Conservation (phyloP, 2,113 vertebrate species). For the Rhinolophus ferrumequinum region DNA sequence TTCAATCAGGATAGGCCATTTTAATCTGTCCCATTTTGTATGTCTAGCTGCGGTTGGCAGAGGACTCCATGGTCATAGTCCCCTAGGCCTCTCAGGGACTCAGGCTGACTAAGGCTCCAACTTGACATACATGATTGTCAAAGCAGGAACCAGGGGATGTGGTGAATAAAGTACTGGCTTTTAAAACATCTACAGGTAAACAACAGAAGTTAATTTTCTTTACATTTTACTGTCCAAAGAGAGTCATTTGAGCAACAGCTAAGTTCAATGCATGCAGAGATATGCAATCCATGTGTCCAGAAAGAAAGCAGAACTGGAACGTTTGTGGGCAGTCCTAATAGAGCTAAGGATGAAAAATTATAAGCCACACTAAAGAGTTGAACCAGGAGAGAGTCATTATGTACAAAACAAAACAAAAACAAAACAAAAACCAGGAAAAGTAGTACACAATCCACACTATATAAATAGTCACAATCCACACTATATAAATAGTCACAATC, state of each 20-base stretch:
- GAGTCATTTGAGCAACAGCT: neutral
- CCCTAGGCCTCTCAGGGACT: neutral
- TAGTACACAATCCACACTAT: neutral
- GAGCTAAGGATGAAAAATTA: slow-evolving; percentile 11
- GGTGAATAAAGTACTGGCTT: neutral
- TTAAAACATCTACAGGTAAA: neutral
- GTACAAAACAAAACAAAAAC: neutral
- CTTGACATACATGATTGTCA: neutral
- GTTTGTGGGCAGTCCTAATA: neutral
- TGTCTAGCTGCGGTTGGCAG: neutral
- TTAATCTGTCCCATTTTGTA: neutral
- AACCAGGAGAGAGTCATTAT: neutral
- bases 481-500: neutral
- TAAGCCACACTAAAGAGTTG: neutral
- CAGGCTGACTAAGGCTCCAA: neutral
- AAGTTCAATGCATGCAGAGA: neutral
- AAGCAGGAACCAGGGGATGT: neutral
- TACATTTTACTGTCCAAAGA: neutral
- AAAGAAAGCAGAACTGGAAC: neutral
- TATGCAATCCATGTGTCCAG: neutral
- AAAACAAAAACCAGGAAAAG: neutral
- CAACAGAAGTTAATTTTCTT: neutral
- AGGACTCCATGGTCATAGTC: neutral
- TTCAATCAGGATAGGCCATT: neutral
- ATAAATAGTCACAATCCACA: neutral